phyloP scores from a whole-genome alignment of 1,140 invertebrate genomes.

The Bombus cullumanus region DNA sequence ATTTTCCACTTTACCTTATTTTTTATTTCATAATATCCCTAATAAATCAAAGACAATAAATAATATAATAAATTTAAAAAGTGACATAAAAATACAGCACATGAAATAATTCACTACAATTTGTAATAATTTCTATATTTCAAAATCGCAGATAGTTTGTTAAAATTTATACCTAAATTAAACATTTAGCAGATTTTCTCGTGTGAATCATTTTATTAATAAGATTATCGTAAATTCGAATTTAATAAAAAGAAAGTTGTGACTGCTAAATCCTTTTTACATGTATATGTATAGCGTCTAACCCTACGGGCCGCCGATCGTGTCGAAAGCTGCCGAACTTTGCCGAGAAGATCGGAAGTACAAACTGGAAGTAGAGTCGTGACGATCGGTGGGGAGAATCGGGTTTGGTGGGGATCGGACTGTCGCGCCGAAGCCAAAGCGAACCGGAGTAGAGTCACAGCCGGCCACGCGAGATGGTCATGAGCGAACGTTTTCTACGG shows the following conservation, averaged over 20 bases:
- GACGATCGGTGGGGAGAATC: not conserved
- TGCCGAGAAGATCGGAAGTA: conserved; percentile 31
- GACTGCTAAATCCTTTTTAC: not conserved
- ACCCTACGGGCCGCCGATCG: conserved; percentile 1
- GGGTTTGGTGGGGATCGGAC: conserved; percentile 2
- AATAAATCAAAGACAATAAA: not conserved
- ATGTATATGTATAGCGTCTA: not conserved
- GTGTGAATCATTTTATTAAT: too few species aligned
- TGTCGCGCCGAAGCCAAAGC: conserved; percentile 44
- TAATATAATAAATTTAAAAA: not conserved
- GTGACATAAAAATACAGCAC: too few species aligned
- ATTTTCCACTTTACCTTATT: conserved; percentile 37
- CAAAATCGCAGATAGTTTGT: not conserved
- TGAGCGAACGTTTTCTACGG: conserved; percentile 24
- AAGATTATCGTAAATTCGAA: not conserved
- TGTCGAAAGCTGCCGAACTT: conserved; percentile 35
- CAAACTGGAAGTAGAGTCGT: conserved; percentile 26
- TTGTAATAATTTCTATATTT: too few species aligned
- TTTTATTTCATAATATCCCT: conserved; percentile 9
- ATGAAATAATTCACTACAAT: too few species aligned
- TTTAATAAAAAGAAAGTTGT: too few species aligned
- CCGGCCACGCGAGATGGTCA: conserved; percentile 43
- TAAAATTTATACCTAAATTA: not conserved
- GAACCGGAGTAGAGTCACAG: conserved; percentile 51
- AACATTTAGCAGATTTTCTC: not conserved